Conservation (phyloP, 2,888 invertebrate species). For the Dicycla oo region DNA sequence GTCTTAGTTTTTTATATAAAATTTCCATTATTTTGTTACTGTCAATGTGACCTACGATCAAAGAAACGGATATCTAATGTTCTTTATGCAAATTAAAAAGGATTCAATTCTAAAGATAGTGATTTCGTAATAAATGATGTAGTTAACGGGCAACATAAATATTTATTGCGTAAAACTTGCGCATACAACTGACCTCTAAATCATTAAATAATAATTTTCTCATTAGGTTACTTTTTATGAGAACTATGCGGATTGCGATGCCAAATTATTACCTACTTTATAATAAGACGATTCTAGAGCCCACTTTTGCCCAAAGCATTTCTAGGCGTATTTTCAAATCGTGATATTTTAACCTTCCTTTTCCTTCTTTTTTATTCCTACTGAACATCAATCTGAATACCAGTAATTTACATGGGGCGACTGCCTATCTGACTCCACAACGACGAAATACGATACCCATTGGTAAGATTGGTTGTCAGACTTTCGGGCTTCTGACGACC, state of each 20-base stretch:
- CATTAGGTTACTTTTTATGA: background rate
- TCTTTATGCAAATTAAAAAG: conserved; percentile 43
- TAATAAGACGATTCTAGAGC: background rate
- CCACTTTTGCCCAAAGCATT: background rate
- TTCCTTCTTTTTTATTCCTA: background rate
- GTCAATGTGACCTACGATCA: conserved; percentile 4
- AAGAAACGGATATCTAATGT: conserved; percentile 20
- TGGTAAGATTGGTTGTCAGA: no score
- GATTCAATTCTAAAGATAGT: conserved; percentile 49
- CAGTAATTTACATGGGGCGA: no score
- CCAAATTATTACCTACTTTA: background rate
- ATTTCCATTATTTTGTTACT: background rate
- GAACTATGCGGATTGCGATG: background rate
- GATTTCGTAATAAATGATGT: conserved; percentile 48
- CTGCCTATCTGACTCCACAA: no score
- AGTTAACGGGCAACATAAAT: conserved; percentile 14
- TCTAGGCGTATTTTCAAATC: background rate
- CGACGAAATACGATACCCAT: no score
- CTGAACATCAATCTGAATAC: no score
- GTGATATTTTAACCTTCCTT: background rate
- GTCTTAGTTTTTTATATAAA: background rate
- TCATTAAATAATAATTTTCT: conserved; percentile 12
- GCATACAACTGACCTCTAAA: conserved; percentile 23
- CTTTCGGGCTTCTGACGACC: no score
- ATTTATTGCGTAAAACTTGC: conserved; percentile 34